Percentiles rank a stretch among this genome's conserved stretches.
These are phyloP conservation scores for Chrysina gloriosa DNA, from an alignment of 2,888 invertebrate species.

Conservation along the genomic window DNA sequence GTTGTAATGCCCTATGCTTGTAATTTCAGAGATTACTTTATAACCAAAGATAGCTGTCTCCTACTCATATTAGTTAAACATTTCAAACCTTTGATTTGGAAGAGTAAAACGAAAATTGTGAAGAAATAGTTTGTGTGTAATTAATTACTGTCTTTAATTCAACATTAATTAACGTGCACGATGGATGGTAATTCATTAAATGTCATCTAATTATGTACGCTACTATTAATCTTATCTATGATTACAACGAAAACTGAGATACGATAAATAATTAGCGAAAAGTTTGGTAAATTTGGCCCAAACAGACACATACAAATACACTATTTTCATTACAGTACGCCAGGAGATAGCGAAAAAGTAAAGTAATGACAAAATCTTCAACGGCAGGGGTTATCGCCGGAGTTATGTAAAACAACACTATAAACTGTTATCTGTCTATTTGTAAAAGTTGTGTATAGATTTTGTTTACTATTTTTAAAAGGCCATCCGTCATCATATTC, in stretches of 20 bases:
- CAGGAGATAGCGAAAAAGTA: slow-evolving; percentile 25
- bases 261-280: neutral
- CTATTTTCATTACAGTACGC: slow-evolving; percentile 17
- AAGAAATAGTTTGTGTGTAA: too few species aligned
- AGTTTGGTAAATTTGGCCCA: neutral
- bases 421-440: slow-evolving; percentile 34
- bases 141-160: too few species aligned
- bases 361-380: slow-evolving; percentile 30
- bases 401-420: slow-evolving; percentile 34
- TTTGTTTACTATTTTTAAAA: slow-evolving; percentile 36
- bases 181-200: too few species aligned
- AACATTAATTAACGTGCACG: too few species aligned
- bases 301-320: slow-evolving; percentile 3
- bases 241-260: neutral
- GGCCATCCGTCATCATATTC: slow-evolving; percentile 26
- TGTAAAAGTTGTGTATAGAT: slow-evolving; percentile 31
- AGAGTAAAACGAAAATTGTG: too few species aligned
- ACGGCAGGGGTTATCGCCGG: slow-evolving; percentile 18
- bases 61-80: too few species aligned
- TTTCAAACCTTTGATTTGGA: too few species aligned
- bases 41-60: too few species aligned
- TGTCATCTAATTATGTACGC: neutral
- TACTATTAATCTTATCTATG: neutral
- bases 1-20: too few species aligned
- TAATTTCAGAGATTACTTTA: too few species aligned